Conservation (phyloP, 2,113 vertebrate species). For the Sclerurus mexicanus region DNA sequence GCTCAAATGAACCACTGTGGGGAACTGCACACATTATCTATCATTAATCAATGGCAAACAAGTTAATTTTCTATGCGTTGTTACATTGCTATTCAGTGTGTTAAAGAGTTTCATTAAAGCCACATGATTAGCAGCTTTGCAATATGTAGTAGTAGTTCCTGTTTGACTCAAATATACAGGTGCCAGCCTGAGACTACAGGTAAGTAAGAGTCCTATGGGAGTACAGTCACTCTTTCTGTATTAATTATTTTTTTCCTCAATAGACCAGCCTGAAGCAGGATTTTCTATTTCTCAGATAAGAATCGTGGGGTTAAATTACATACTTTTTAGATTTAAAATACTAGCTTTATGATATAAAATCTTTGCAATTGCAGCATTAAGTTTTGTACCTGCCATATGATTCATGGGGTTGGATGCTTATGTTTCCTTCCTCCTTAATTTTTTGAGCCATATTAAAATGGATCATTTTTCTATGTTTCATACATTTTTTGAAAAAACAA, state of each 20-base stretch:
- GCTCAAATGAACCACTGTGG: not conserved
- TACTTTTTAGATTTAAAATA: not conserved
- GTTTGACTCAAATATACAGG: not conserved
- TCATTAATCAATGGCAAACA: slow-evolving; percentile 52
- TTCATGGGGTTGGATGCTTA: not conserved
- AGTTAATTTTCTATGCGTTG: not conserved
- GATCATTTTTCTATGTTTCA: not conserved
- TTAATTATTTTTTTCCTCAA: not conserved
- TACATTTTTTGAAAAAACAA: not conserved
- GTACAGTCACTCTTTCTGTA: not conserved
- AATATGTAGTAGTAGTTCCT: not conserved
- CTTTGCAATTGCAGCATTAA: not conserved
- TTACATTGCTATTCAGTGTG: slow-evolving; percentile 38
- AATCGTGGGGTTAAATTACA: not conserved
- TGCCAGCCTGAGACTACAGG: not conserved
- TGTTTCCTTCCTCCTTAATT: not conserved
- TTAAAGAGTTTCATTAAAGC: not conserved
- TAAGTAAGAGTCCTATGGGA: not conserved
- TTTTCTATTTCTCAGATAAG: not conserved
- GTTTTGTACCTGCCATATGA: not conserved
- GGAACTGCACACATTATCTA: not conserved
- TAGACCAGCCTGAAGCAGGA: not conserved
- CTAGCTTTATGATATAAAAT: not conserved
- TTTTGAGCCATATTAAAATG: not conserved
- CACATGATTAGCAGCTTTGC: not conserved